Base-by-base conservation (phyloP, 2,888 invertebrate species). In the Hirudinaria manillensis region DNA sequence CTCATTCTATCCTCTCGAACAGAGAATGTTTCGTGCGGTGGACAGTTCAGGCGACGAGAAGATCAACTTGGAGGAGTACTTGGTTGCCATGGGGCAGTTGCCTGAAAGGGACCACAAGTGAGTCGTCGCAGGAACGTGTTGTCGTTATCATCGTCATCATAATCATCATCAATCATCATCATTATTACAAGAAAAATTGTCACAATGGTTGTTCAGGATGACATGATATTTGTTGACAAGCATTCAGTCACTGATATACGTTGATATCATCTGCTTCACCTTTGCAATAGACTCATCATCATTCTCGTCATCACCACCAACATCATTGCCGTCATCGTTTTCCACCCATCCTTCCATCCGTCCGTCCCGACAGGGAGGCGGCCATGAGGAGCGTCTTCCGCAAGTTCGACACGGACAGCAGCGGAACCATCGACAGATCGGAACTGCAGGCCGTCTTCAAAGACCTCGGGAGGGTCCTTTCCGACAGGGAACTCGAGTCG, bases 61-160 rank as follows among this genome's bases (percentile, higher is more conserved):
- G 74, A 76, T 78, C 32, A 73, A 77, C 4, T n/a, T 77, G 71
- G 77, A 77, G 10, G 78, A 78, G 68, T 78, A 77, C 65, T 55
- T 77, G 70, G 56, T 36, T 16, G 77, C 76, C 67, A 77, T 78
- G 78, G 77, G 77, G 7, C 34, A 53, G 53, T n/a, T 70, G 29
- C 76, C 78, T 6, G 73, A 72, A 21, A 71, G 70, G n/a, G 65
- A 76, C 32, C 76, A 77, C 74, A 70, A 74, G 78, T 78, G 68
- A 36, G 74, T 27, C 24, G 13, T 24, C 27, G 53, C 21, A 16
- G n/a, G n/a, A n/a, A n/a, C n/a, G n/a, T n/a, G n/a, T n/a, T n/a
- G n/a, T n/a, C n/a, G n/a, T n/a, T n/a, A n/a, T n/a, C 53, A 21
- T 53, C 53, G 21, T 21, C 53, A 19, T 53, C 53, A 53, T 53